Base-by-base conservation (phyloP, 2,888 invertebrate genomes). In the Eupithecia insigniata region DNA sequence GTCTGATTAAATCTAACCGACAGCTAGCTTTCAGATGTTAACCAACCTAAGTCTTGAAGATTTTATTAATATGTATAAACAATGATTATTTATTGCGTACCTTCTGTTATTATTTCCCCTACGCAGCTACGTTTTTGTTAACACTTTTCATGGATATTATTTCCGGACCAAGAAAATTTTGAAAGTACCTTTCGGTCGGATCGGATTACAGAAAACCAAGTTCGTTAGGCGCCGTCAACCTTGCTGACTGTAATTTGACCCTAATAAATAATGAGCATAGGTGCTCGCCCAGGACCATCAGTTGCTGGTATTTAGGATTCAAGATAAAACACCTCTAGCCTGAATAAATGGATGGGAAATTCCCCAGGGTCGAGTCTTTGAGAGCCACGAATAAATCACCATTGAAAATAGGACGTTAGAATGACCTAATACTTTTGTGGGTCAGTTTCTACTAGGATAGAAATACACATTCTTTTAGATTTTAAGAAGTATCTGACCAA, bases 301-400 rank as follows among this genome's bases (percentile, higher is more conserved):
- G 28, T 60, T 60, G 60, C 28, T 30, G 28, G 60, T 55, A 55
- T 26, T 51, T 55, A 22, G 55, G 55, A 55, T 60, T 60, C 60
- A 60, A 60, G 60, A 60, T 60, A 60, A 51, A 55, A 55, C 14
- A 60, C 30, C 30, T 60, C 18, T 60, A 16, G 60, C 60, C 30
- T 60, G 51, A 60, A 60, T 60, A 60, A 61, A 60, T 60, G 60
- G 30, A 60, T 30, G 60, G 18, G 30, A 30, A 16, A 58, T 30
- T 60, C 30, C 60, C 16, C 18, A 60, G 60, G 60, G 60, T 22
- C n/a, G 46, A 58, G 30, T 26, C 55, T 26, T 12, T 12, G 26
- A 55, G 55, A 55, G 30, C 28, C 18, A 60, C 18, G 2, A 60
- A 60, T 60, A 60, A 30, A 60, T 60, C 28, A 60, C 30, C 46